phyloP scores from a whole-genome alignment of 2,113 vertebrate genomes.

The Grus americana region DNA sequence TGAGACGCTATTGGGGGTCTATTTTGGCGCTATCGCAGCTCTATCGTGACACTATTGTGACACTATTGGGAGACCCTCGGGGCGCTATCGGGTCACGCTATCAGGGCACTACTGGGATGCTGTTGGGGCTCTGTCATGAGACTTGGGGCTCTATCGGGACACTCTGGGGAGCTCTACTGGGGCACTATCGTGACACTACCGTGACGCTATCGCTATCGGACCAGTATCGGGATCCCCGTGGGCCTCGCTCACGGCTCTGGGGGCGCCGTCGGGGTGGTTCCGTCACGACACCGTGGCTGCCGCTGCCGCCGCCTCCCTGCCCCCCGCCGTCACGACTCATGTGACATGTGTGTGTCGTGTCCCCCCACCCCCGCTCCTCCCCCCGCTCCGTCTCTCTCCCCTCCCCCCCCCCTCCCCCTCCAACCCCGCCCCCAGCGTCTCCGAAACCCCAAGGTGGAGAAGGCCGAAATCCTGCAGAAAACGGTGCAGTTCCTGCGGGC shows the following conservation, averaged over 20 bases:
- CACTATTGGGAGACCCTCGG: accelerated
- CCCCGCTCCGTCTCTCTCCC: constrained; percentile 9
- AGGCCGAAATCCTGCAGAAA: constrained; percentile 89
- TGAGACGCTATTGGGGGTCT: background rate
- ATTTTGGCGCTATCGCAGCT: too few relatives aligned
- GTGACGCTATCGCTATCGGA: background rate
- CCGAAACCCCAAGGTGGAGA: constrained; percentile 90
- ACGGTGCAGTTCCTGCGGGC: constrained; percentile 75
- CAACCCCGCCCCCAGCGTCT: constrained; percentile 76
- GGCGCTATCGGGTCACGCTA: background rate
- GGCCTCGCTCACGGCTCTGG: too few relatives aligned
- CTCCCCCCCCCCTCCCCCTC: background rate
- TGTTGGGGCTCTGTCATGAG: too few relatives aligned
- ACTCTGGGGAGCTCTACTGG: background rate
- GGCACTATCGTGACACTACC: background rate
- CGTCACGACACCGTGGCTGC: background rate
- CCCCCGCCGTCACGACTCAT: background rate
- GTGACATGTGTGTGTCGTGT: background rate
- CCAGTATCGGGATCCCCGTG: too few relatives aligned
- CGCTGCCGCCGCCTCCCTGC: too few relatives aligned
- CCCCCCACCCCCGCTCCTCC: background rate
- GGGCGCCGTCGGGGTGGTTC: background rate
- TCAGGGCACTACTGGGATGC: background rate
- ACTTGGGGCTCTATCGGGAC: background rate
- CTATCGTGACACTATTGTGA: accelerated